phyloP scores from a whole-genome alignment of 2,797 vertebrate genomes.

The Danio tinwini region DNA sequence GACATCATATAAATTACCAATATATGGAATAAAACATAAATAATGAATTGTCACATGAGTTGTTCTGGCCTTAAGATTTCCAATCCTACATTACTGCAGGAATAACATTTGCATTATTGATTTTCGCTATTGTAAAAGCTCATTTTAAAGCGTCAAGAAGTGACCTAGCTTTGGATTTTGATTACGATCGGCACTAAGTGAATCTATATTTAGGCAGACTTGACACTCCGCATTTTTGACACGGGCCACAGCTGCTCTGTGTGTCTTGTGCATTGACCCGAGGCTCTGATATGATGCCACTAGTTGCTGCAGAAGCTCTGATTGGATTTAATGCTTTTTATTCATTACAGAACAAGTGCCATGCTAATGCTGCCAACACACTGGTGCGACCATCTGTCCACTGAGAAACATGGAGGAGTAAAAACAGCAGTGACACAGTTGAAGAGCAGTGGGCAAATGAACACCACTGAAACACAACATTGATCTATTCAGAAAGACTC shows the following conservation, averaged over 20 bases:
- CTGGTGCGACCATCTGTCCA: constrained; percentile 57
- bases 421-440: constrained; percentile 1
- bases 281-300: constrained; percentile 21
- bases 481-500: background rate
- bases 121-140: constrained; percentile 5
- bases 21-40: background rate
- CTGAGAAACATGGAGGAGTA: constrained; percentile 22
- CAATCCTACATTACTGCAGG: background rate
- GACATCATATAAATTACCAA: background rate
- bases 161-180: background rate
- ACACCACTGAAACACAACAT: background rate
- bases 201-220: constrained; percentile 28
- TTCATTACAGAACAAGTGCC: constrained; percentile 19
- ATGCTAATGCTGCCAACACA: constrained; percentile 34
- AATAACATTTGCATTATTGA: background rate
- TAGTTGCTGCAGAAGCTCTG: constrained; percentile 29
- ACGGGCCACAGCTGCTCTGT: constrained; percentile 31
- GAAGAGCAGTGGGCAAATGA: background rate
- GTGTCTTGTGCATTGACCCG: constrained; percentile 9
- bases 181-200: constrained; percentile 5
- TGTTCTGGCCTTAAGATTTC: background rate
- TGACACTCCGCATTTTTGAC: constrained; percentile 3
- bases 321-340: constrained; percentile 39
- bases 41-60: background rate
- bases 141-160: background rate